These are phyloP conservation scores for Brachyptera putata DNA, from an alignment of 2,888 invertebrate species.

Conservation along the genomic window DNA sequence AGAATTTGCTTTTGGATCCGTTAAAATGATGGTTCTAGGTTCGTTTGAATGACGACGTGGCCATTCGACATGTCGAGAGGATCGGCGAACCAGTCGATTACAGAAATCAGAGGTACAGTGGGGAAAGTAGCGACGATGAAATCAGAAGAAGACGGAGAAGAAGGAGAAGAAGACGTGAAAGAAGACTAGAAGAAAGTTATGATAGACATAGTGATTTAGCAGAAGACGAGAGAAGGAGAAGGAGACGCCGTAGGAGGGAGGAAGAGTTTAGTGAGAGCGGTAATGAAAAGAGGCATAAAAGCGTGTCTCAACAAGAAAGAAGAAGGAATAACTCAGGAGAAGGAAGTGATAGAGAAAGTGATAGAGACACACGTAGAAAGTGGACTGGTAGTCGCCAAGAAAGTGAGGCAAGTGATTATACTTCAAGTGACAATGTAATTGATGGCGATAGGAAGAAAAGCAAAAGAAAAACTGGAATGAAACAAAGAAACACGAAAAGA, in stretches of 20 bases:
- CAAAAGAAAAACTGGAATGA: constrained; percentile 5
- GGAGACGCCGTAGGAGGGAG: constrained; percentile 5
- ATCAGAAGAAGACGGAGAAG: constrained; percentile 34
- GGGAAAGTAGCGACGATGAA: constrained; percentile 26
- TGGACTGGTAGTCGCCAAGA: constrained; percentile 11
- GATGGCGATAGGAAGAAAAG: constrained; percentile 12
- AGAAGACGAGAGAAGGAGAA: constrained; percentile 17
- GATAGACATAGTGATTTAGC: constrained; percentile 19
- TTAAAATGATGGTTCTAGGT: too few relatives aligned
- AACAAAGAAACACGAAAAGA: constrained; percentile 15
- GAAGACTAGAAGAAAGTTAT: constrained; percentile 27
- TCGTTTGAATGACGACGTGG: constrained; percentile 40
- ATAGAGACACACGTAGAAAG: constrained; percentile 18
- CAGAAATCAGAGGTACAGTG: constrained; percentile 22
- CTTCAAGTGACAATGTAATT: not conserved
- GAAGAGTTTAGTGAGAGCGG: constrained; percentile 19
- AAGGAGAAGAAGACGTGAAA: constrained; percentile 38
- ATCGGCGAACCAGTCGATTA: constrained; percentile 30
- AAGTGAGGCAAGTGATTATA: constrained; percentile 10
- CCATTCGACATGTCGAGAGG: constrained; percentile 36
- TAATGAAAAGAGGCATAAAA: constrained; percentile 7
- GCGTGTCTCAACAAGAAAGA: too few relatives aligned
- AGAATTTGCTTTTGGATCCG: too few relatives aligned
- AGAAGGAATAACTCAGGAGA: constrained; percentile 28
- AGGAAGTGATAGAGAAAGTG: constrained; percentile 3